Evolutionary conservation across 2,888 invertebrate species (phyloP).

Genomic region (Parascotia fuliginaria): DNA sequence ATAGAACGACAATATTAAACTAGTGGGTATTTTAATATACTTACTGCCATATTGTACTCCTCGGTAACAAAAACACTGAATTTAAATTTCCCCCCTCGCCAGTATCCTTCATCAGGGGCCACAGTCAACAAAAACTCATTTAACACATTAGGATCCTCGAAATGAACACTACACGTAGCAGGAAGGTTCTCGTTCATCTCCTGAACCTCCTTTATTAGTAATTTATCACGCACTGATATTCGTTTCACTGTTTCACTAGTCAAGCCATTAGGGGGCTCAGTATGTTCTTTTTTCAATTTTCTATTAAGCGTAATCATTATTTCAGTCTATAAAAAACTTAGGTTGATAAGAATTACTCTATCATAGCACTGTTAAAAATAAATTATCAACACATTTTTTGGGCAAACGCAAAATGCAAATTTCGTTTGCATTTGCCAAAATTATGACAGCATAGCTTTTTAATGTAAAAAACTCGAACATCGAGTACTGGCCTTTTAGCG

Average conservation of each 20-base stretch:
- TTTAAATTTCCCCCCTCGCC: slow-evolving; percentile 94
- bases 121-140: slow-evolving; percentile 93
- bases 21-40: slow-evolving; percentile 53
- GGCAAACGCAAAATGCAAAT: slow-evolving; percentile 23
- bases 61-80: slow-evolving; percentile 95
- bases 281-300: slow-evolving; percentile 88
- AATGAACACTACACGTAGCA: slow-evolving; percentile 90
- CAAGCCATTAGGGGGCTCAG: slow-evolving; percentile 72
- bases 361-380: slow-evolving; percentile 50
- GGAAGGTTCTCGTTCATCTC: slow-evolving; percentile 96
- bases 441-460: slow-evolving; percentile 12
- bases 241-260: slow-evolving; percentile 79
- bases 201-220: slow-evolving; percentile 92
- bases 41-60: slow-evolving; percentile 98
- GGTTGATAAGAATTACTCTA: slow-evolving; percentile 32
- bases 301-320: slow-evolving; percentile 91
- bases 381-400: slow-evolving; percentile 30
- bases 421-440: slow-evolving; percentile 27
- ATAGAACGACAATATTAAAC: background rate
- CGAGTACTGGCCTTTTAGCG: background rate
- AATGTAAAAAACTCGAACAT: background rate
- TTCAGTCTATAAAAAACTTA: slow-evolving; percentile 38
- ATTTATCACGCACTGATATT: slow-evolving; percentile 91
- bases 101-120: slow-evolving; percentile 94
- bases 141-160: slow-evolving; percentile 93